Conservation (phyloP, 2,888 invertebrate species). For the Salpingus planirostris region DNA sequence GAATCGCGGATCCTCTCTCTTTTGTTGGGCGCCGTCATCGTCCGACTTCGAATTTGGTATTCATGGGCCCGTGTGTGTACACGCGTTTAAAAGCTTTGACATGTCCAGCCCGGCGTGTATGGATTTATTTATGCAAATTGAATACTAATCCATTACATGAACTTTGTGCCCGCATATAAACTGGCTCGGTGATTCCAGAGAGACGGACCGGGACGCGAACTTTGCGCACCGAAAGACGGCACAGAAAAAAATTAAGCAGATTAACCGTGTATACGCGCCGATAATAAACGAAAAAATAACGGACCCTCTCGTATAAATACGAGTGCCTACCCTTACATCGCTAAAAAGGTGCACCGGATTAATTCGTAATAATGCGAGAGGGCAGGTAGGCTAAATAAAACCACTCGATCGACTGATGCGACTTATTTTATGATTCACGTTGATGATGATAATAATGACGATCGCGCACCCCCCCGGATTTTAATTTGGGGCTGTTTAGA, state of each 20-base stretch:
- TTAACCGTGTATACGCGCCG: too few relatives aligned
- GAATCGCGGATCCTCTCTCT: conserved; percentile 24
- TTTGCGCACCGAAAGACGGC: too few relatives aligned
- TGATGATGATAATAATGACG: conserved; percentile 29
- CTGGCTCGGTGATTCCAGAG: too few relatives aligned
- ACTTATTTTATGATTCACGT: conserved; percentile 30
- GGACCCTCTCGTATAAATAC: too few relatives aligned
- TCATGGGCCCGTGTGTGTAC: conserved; percentile 22
- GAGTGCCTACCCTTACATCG: too few relatives aligned
- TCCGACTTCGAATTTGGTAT: conserved; percentile 25
- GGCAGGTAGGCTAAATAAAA: too few relatives aligned
- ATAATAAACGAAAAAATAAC: too few relatives aligned
- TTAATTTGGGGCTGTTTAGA: conserved; percentile 22
- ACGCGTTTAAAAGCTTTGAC: conserved; percentile 24
- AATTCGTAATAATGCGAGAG: too few relatives aligned
- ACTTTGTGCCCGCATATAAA: too few relatives aligned
- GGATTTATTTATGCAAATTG: conserved; percentile 29
- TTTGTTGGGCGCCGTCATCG: conserved; percentile 17
- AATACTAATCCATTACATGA: conserved; percentile 26
- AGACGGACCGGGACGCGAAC: too few relatives aligned
- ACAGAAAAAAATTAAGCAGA: too few relatives aligned
- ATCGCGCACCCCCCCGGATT: conserved; percentile 27
- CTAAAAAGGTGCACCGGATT: too few relatives aligned
- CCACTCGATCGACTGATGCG: conserved; percentile 27
- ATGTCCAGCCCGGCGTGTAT: conserved; percentile 22